Evolutionary conservation across 1,140 invertebrate species (phyloP), one percentile per base, ranked within the genome.

Genomic region (Orius insidiosus): DNA sequence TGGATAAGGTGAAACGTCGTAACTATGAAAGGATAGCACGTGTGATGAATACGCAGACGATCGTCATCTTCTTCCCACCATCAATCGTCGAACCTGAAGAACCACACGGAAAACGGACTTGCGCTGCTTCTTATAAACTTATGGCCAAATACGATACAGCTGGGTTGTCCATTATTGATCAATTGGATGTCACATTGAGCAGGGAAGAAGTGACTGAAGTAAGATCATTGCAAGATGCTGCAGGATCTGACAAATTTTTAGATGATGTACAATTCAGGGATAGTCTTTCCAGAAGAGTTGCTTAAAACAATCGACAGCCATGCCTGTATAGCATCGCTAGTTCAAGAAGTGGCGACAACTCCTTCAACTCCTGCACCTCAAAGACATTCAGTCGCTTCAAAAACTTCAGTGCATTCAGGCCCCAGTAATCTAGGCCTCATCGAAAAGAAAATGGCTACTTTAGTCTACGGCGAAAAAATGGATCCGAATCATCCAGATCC

Each of bases 11-110:
- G 45, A 53, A 52, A 42, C 42, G 51, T 14, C 10, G 52, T 5
- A 45, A 41, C 14, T 36, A 53, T n/a, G 53, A 49, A 39, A 18
- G 47, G 15, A 45, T 57, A 13, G 50, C 53, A 9, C 34, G 44
- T 10, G 14, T 46, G 11, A n/a, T 54, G 7, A 34, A 36, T n/a
- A 45, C 46, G 2, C 48, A 54, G 33, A 52, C 53, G 1, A 34
- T 55, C 10, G 51, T 54, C 9, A 2, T 57, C 11, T 57, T 50
- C 35, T 57, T 57, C 14, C 56, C 56, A 30, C 56, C 56, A 9
- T 51, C 52, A 10, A 40, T 54, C 19, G 40, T 47, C 3, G 51
- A 49, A 8, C 39, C 49, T 5, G 42, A 43, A 13, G 31, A 46
- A 34, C 36, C 36, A 16, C 30, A 32, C 18, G 47, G 46, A 15